Evolutionary conservation across 2,888 invertebrate species (phyloP).

Genomic region (Himalopsyche japonica): DNA sequence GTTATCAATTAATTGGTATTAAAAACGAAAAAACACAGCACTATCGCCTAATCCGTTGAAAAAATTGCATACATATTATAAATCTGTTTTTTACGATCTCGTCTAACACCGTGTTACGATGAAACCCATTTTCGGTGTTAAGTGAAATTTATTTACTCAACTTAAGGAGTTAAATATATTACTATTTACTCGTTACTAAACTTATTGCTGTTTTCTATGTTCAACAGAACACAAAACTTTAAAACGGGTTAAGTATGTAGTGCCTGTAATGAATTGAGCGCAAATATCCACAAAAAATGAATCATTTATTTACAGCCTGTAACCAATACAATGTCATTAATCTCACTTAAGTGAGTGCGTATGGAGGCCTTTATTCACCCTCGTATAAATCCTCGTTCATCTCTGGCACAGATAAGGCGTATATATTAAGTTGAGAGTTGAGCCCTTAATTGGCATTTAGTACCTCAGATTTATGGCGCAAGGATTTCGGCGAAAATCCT

Average conservation of each 20-base stretch:
- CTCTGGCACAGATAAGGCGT: slow-evolving; percentile 8
- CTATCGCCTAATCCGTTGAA: no score
- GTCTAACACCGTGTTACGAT: no score
- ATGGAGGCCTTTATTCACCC: not conserved
- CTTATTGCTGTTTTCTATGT: not conserved
- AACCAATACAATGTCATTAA: not conserved
- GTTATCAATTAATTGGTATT: no score
- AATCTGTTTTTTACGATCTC: no score
- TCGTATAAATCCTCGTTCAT: not conserved
- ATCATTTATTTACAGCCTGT: not conserved
- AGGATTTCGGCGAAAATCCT: not conserved
- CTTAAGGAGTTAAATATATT: no score
- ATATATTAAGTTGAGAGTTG: slow-evolving; percentile 25
- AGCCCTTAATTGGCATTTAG: slow-evolving; percentile 33
- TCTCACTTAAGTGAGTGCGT: not conserved
- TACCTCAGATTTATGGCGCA: slow-evolving; percentile 23
- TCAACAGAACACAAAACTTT: not conserved
- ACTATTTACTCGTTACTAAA: no score
- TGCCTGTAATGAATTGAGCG: not conserved
- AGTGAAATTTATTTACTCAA: no score
- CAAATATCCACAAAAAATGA: not conserved
- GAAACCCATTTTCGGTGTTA: no score
- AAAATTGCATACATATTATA: no score
- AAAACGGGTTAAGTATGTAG: not conserved
- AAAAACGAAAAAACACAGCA: no score